Evolutionary conservation across 2,888 invertebrate species (phyloP).

Genomic region (Lithophane leautieri): DNA sequence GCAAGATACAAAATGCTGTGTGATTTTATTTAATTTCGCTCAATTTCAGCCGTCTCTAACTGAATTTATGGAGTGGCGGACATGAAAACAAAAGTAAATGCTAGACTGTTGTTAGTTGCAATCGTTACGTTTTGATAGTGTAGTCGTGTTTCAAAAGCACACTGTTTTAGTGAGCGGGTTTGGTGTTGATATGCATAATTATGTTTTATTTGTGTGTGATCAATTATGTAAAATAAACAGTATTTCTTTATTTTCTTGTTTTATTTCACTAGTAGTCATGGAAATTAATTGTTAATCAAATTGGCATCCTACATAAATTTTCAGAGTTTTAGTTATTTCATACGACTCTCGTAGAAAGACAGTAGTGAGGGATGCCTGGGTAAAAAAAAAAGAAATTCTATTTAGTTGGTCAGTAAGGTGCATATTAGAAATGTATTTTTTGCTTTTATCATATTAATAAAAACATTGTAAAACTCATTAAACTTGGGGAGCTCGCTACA

Average conservation of each 20-base stretch:
- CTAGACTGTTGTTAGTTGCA: conserved; percentile 15
- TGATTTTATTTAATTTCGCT: conserved; percentile 7
- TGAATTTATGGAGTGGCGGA: not conserved
- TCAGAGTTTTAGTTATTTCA: too few relatives aligned
- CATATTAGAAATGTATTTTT: too few relatives aligned
- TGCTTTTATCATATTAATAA: too few relatives aligned
- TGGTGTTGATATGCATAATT: conserved; percentile 51
- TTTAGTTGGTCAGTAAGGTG: too few relatives aligned
- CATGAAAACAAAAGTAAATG: not conserved
- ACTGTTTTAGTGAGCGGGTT: conserved; percentile 56
- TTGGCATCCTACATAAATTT: too few relatives aligned
- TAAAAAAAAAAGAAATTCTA: too few relatives aligned
- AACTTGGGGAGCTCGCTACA: not conserved
- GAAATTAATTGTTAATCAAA: too few relatives aligned
- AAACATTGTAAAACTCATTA: too few relatives aligned
- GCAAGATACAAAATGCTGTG: not conserved
- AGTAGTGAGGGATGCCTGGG: too few relatives aligned
- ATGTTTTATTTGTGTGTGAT: conserved; percentile 60
- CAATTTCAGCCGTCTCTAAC: not conserved
- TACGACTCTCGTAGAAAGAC: too few relatives aligned
- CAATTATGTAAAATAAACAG: conserved; percentile 66
- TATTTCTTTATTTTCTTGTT: conserved; percentile 58
- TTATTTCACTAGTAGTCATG: conserved; percentile 6
- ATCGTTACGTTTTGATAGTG: conserved; percentile 37
- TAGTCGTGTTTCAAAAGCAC: conserved; percentile 20